Percentiles rank a stretch among this genome's conserved stretches.
phyloP scores from a whole-genome alignment of 2,113 vertebrate species.

The Aegotheles bennettii region DNA sequence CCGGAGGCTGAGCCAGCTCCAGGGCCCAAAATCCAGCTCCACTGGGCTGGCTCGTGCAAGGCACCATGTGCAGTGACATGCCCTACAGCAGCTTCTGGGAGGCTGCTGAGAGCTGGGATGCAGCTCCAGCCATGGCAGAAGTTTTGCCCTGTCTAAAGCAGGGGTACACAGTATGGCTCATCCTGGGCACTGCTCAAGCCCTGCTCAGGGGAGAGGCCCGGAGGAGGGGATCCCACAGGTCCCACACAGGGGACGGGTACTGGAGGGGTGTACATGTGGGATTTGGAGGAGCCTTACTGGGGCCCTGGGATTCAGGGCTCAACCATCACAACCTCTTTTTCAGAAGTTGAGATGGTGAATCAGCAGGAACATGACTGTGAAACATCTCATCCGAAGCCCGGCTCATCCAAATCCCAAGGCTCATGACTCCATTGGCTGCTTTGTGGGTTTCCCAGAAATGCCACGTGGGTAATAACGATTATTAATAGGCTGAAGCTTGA shows the following conservation, averaged over 20 bases:
- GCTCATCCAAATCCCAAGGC: background rate
- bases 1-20: background rate
- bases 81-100: background rate
- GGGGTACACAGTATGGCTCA: background rate
- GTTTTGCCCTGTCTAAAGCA: background rate
- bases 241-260: background rate
- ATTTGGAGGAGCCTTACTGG: background rate
- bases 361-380: background rate
- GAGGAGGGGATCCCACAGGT: background rate
- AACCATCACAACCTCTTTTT: background rate
- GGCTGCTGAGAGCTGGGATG: background rate
- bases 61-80: background rate
- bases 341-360: background rate
- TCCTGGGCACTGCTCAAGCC: background rate
- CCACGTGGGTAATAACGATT: constrained; percentile 18
- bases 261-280: background rate
- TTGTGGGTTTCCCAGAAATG: constrained; percentile 44
- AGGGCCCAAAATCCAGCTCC: background rate
- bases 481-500: constrained; percentile 56
- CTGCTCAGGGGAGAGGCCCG: background rate
- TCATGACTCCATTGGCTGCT: background rate
- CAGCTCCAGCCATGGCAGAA: background rate
- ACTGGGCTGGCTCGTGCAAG: background rate
- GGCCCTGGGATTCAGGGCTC: background rate
- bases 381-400: background rate